Base-by-base conservation (phyloP, 2,888 invertebrate species). In the Tenthredo notha region DNA sequence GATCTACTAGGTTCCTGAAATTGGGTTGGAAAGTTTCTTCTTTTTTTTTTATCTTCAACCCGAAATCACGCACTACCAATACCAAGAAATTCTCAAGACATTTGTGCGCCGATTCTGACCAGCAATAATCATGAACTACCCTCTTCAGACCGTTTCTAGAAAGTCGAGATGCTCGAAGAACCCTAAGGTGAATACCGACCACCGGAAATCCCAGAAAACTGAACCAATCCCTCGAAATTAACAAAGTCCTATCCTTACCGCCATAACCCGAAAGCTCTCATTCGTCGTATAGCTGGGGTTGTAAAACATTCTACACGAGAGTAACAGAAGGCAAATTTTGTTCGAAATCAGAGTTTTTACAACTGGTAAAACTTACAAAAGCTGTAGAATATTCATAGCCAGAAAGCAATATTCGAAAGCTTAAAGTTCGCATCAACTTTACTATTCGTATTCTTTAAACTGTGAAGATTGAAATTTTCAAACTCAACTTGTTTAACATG, bases 41-140 rank as follows among this genome's bases (percentile, higher is more conserved):
- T 33, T 15, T 67, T 33, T 33, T 33, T 15, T 67, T 15, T 33
- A 33, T 33, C 29, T 18, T 33, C 5, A 67, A 29, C 61, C 25
- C 10, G 21, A 61, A 61, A 61, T 61, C 61, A 21, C 25, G 61
- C 61, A 25, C 25, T 12, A 61, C 61, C 61, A 25, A 61, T 61
- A 61, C 61, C 25, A 10, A 9, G 61, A 25, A 21, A 25, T 70
- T 70, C 33, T 70, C 37, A 29, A 15, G 37, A 29, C 70, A 33
- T 70, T 37, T 15, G 70, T 7, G 37, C 33, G 18, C 33, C 70
- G 37, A 37, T 70, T 37, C 70, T 33, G 70, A 70, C 37, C 70
- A 70, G 70, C 70, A 70, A 70, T 70, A 29, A 37, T 70, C 70
- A 37, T 70, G 37, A 70, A 70, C 33, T 70, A 70, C 70, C 70